Evolutionary conservation across 2,888 invertebrate species (phyloP).

Genomic region (Phlogophora meticulosa): DNA sequence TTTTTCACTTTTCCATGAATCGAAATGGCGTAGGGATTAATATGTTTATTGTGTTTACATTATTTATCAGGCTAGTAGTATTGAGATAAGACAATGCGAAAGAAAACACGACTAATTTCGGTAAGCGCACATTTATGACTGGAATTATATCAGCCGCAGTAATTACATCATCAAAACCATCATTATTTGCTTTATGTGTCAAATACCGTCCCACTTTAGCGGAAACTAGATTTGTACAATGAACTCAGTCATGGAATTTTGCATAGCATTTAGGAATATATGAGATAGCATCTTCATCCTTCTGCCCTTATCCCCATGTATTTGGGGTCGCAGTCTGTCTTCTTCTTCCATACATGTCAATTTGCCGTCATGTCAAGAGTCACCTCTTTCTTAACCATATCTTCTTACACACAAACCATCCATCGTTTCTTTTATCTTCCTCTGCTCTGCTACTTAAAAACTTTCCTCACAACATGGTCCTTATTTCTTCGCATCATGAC

Average conservation of each 20-base stretch:
- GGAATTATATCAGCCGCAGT: constrained; percentile 33
- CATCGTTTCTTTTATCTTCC: too few relatives aligned
- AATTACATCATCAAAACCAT: constrained; percentile 23
- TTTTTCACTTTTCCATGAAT: constrained; percentile 30
- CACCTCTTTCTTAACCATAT: too few relatives aligned
- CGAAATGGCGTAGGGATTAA: constrained; percentile 15
- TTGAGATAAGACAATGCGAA: constrained; percentile 40
- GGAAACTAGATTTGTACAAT: not conserved
- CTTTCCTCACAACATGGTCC: too few relatives aligned
- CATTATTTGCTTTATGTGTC: constrained; percentile 1
- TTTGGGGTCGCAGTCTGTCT: too few relatives aligned
- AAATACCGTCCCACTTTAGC: not conserved
- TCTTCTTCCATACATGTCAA: too few relatives aligned
- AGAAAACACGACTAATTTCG: constrained; percentile 22
- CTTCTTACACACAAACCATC: too few relatives aligned
- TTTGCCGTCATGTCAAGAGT: too few relatives aligned
- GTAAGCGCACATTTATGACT: constrained; percentile 30
- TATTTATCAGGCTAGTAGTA: constrained; percentile 31
- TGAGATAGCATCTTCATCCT: too few relatives aligned
- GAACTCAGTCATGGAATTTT: not conserved
- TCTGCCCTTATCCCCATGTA: too few relatives aligned
- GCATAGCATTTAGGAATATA: not conserved
- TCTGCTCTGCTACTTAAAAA: too few relatives aligned
- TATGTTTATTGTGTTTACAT: constrained; percentile 46
- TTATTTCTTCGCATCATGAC: too few relatives aligned